Percentiles rank a stretch among this genome's conserved stretches.
Evolutionary conservation across 2,113 vertebrate species (phyloP).

Genomic region (Elaphurus davidianus): DNA sequence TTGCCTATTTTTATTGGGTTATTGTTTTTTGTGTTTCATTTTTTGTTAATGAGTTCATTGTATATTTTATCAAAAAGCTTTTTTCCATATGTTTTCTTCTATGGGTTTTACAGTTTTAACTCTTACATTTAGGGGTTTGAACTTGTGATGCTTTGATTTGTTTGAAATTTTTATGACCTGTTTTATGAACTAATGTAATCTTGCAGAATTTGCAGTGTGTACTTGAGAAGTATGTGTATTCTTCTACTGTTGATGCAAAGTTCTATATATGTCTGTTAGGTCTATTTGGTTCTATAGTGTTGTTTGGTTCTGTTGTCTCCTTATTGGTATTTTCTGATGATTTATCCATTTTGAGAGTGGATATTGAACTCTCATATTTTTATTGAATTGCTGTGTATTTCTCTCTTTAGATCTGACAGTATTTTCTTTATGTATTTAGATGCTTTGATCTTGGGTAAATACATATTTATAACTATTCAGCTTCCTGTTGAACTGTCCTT

Average conservation of each 20-base stretch:
- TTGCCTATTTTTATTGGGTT: not conserved
- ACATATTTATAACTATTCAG: not conserved
- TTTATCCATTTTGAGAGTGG: not conserved
- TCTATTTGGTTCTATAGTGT: not conserved
- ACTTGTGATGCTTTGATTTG: not conserved
- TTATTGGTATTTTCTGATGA: not conserved
- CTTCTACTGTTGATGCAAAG: not conserved
- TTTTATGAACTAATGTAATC: not conserved
- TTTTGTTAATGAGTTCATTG: not conserved
- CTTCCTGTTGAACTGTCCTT: not conserved
- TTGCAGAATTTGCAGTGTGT: not conserved
- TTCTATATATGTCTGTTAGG: not conserved
- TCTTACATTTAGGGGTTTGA: not conserved
- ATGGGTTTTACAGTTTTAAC: not conserved
- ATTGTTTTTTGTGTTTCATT: not conserved
- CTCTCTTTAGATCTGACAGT: not conserved
- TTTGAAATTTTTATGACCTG: not conserved
- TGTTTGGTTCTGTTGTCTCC: not conserved
- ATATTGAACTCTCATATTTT: not conserved
- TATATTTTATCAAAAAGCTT: not conserved
- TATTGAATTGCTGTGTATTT: not conserved
- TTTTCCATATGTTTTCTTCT: not conserved
- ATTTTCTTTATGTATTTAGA: not conserved
- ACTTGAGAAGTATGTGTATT: not conserved
- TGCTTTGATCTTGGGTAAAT: not conserved